Conservation (phyloP, 1,140 invertebrate species). For the Brachionus paranguensis region DNA sequence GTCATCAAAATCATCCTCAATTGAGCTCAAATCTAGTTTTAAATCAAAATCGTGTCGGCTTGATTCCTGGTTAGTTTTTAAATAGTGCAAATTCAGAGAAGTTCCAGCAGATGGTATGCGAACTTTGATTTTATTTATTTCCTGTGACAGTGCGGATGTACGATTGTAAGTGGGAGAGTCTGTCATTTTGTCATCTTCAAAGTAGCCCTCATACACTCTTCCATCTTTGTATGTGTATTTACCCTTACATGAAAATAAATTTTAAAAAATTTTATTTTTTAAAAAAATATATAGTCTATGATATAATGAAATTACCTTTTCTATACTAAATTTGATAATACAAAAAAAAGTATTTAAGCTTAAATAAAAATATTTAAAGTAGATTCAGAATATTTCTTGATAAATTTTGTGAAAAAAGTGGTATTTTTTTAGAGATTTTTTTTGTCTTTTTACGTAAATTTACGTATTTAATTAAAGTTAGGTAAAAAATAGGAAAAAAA, state of each 20-base stretch:
- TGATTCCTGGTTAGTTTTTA: not conserved
- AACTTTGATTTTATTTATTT: not conserved
- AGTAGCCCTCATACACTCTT: constrained; percentile 53
- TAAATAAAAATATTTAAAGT: no score
- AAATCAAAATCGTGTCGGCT: constrained; percentile 1
- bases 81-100: not conserved
- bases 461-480: no score
- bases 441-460: no score
- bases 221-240: constrained; percentile 57
- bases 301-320: no score
- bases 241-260: constrained; percentile 45
- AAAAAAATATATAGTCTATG: no score
- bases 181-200: constrained; percentile 53
- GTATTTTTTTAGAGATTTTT: no score
- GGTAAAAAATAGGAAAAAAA: no score
- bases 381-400: no score
- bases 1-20: not conserved
- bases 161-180: constrained; percentile 43
- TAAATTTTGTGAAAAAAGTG: no score
- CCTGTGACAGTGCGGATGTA: not conserved
- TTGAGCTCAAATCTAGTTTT: not conserved
- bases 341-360: no score
- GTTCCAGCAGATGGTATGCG: constrained; percentile 15
- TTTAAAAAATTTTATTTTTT: not conserved
- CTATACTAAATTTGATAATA: no score